Evolutionary conservation across 2,797 vertebrate genomes (phyloP).

Genomic region (Ibycter americanus): DNA sequence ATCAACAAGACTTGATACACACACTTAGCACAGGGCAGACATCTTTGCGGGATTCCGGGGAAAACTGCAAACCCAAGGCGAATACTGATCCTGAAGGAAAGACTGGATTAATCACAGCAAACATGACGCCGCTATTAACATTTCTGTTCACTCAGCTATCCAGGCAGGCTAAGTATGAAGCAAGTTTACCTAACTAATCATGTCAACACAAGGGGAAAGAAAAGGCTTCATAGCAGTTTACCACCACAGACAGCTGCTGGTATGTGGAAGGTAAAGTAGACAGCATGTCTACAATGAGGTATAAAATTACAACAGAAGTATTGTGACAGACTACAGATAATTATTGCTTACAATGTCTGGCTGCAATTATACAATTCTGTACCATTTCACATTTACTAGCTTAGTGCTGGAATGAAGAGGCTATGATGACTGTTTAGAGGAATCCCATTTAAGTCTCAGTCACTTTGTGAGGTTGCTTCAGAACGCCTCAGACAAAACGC

Average conservation of each 20-base stretch:
- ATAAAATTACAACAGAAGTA: constrained; percentile 29
- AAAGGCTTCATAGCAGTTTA: not conserved
- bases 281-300: not conserved
- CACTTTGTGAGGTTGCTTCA: not conserved
- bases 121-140: not conserved
- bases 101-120: constrained; percentile 46
- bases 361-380: not conserved
- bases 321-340: constrained; percentile 8
- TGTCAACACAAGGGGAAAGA: not conserved
- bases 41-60: constrained; percentile 13
- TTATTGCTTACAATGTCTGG: constrained; percentile 4
- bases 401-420: not conserved
- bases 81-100: constrained; percentile 4
- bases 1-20: constrained; percentile 65
- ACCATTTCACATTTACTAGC: not conserved
- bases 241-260: not conserved
- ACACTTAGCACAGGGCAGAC: constrained; percentile 31
- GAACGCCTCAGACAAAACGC: not conserved
- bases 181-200: constrained; percentile 1
- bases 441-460: not conserved
- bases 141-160: constrained; percentile 8
- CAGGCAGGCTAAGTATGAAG: not conserved
- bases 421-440: not conserved
- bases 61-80: constrained; percentile 38
- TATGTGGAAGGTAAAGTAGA: not conserved